These are phyloP conservation scores for Callionymus lyra DNA, from an alignment of 2,113 vertebrate species.

Conservation along the genomic window DNA sequence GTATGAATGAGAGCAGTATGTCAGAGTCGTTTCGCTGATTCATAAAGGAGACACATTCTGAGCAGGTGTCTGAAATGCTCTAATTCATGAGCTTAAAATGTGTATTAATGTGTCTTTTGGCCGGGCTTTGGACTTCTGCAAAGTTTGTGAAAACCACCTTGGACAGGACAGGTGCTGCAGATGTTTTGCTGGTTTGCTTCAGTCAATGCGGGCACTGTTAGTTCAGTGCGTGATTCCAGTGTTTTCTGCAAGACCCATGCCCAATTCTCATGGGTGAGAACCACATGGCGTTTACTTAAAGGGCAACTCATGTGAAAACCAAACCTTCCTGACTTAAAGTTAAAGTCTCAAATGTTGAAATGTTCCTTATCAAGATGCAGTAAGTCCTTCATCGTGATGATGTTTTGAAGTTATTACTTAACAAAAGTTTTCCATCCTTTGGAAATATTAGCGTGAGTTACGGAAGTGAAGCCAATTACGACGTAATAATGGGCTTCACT, in stretches of 20 bases:
- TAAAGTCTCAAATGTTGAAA: too few species aligned
- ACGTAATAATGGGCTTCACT: too few species aligned
- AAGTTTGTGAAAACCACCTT: conserved; percentile 2
- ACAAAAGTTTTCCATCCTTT: too few species aligned
- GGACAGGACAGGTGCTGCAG: conserved; percentile 50
- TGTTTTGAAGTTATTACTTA: too few species aligned
- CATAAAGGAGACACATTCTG: too few species aligned
- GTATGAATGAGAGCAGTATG: conserved; percentile 60
- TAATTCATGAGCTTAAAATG: not conserved
- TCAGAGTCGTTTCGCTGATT: too few species aligned
- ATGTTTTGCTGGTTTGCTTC: conserved; percentile 27
- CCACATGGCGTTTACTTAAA: conserved; percentile 58
- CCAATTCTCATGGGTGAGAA: conserved; percentile 36
- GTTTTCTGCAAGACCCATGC: conserved; percentile 31
- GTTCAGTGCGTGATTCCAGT: conserved; percentile 48
- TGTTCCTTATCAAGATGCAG: too few species aligned
- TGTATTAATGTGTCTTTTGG: conserved; percentile 17
- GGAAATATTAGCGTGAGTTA: too few species aligned
- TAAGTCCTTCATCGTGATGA: too few species aligned
- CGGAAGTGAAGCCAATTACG: conserved; percentile 36
- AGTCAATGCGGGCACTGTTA: conserved; percentile 50
- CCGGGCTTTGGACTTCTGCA: not conserved
- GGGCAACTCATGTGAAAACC: too few species aligned
- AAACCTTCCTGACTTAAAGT: too few species aligned
- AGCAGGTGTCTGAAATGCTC: too few species aligned